Evolutionary conservation across 2,888 invertebrate species (phyloP).

Genomic region (Amblyjoppa proteus): DNA sequence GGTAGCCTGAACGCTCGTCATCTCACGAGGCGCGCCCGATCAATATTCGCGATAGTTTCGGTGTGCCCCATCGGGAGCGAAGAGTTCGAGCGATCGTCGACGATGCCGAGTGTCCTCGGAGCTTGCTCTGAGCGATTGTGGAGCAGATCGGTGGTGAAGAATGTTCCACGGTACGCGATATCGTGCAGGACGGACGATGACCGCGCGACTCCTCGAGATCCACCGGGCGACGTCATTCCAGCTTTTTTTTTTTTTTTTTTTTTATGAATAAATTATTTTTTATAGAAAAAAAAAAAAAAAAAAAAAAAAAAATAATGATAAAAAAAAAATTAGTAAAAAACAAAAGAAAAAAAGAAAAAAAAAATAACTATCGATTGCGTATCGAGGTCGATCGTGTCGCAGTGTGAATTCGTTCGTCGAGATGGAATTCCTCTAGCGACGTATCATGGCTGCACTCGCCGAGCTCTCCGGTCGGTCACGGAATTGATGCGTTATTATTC

Average conservation of each 20-base stretch:
- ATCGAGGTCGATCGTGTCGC: neutral
- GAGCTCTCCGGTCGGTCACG: no score
- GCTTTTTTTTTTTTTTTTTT: constrained; percentile 46
- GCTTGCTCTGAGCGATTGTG: constrained; percentile 15
- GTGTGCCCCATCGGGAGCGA: no score
- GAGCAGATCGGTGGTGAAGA: constrained; percentile 21
- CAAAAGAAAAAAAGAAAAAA: no score
- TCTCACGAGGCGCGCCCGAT: constrained; percentile 72
- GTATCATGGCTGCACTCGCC: neutral
- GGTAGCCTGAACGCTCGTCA: constrained; percentile 82
- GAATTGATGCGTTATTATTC: neutral
- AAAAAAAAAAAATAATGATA: neutral
- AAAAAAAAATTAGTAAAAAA: no score
- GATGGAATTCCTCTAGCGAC: neutral
- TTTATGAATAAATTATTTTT: constrained; percentile 1
- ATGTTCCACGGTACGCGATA: constrained; percentile 6
- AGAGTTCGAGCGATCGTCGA: neutral
- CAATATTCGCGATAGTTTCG: no score
- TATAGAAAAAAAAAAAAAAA: no score
- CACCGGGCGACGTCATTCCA: constrained; percentile 77
- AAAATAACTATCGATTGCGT: neutral
- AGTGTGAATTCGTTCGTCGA: neutral
- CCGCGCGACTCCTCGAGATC: constrained; percentile 6
- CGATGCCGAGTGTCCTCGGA: no score
- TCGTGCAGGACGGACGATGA: neutral